Conservation (phyloP, 2,888 invertebrate species). For the Sesamia inferens region DNA sequence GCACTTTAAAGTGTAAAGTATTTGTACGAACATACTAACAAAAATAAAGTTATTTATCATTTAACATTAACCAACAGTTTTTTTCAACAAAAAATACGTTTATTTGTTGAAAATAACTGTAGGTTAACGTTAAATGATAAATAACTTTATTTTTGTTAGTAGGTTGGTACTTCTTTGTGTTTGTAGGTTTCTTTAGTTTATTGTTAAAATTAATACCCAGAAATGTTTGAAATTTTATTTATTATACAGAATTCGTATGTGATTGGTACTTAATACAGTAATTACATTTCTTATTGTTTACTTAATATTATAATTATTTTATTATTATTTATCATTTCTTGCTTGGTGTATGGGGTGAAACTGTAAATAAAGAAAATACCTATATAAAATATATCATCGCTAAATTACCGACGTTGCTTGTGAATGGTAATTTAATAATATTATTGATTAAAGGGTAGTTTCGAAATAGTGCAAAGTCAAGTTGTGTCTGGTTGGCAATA, state of each 20-base stretch:
- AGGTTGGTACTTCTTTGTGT: no score
- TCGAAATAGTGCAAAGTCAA: not conserved
- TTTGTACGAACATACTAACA: no score
- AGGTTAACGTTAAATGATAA: no score
- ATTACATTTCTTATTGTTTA: not conserved
- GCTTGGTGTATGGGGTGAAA: slow-evolving; percentile 16
- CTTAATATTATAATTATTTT: not conserved
- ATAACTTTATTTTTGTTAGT: no score
- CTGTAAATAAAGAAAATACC: slow-evolving; percentile 29
- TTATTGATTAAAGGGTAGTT: not conserved
- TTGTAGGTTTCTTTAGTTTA: not conserved
- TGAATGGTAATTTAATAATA: no score
- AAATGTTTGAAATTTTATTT: slow-evolving; percentile 12
- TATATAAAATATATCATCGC: not conserved
- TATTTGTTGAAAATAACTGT: no score
- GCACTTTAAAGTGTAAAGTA: no score
- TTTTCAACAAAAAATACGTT: not conserved
- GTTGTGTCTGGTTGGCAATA: not conserved
- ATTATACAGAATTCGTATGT: slow-evolving; percentile 9
- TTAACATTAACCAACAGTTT: not conserved
- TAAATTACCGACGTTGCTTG: no score
- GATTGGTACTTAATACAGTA: not conserved
- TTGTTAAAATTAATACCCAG: not conserved
- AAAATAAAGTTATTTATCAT: not conserved
- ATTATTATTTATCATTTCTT: slow-evolving; percentile 9